These are phyloP conservation scores for Drosophila repletoides DNA, from an alignment of 1,140 invertebrate genomes.

Conservation along the genomic window DNA sequence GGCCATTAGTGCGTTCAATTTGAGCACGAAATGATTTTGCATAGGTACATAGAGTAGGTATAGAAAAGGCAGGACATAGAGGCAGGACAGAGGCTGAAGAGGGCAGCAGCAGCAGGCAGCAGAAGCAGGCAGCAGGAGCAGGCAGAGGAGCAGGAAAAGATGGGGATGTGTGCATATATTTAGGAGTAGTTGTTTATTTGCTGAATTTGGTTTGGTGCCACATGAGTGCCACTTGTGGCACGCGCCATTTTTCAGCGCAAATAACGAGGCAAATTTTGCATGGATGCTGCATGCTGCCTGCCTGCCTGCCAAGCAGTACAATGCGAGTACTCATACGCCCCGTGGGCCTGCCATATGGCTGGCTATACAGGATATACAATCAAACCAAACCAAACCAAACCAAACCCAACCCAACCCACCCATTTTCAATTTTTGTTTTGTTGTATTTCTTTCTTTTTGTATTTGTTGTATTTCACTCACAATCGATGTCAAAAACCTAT, in stretches of 20 bases:
- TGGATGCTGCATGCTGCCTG: background rate
- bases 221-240: constrained; percentile 60
- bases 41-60: background rate
- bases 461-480: too few species aligned
- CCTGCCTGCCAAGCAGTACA: too few species aligned
- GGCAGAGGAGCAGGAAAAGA: background rate
- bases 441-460: too few species aligned
- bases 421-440: too few species aligned
- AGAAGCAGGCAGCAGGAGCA: background rate
- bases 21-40: constrained; percentile 18
- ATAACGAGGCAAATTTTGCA: constrained; percentile 63
- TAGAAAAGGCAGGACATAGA: background rate
- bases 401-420: too few species aligned
- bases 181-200: constrained; percentile 21
- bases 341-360: too few species aligned
- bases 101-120: background rate
- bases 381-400: too few species aligned
- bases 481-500: constrained; percentile 20
- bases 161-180: constrained; percentile 29
- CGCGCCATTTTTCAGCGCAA: constrained; percentile 62
- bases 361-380: background rate
- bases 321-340: too few species aligned
- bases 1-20: constrained; percentile 32
- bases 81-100: background rate
- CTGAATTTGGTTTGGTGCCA: constrained; percentile 34